Conservation (phyloP, 2,797 vertebrate species). For the Spatula clypeata region DNA sequence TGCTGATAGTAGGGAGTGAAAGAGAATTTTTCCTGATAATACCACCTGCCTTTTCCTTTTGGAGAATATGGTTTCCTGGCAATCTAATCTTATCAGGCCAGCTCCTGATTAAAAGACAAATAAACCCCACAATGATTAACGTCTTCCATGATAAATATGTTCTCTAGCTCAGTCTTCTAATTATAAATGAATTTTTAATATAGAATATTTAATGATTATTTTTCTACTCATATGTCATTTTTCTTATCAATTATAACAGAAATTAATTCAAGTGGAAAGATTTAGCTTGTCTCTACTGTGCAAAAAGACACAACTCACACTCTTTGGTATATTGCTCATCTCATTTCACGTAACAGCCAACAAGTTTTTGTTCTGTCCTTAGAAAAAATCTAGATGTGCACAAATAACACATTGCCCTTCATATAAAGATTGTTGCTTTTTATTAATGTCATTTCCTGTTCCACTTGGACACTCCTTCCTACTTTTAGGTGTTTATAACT, state of each 20-base stretch:
- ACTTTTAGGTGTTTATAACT: not conserved
- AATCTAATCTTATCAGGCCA: slow-evolving; percentile 11
- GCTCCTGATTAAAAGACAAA: slow-evolving; percentile 56
- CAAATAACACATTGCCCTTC: not conserved
- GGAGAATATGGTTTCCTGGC: slow-evolving; percentile 14
- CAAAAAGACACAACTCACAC: slow-evolving; percentile 38
- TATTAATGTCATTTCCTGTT: not conserved
- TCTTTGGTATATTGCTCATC: not conserved
- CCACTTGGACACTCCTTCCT: not conserved
- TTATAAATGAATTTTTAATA: slow-evolving; percentile 45
- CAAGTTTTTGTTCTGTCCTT: not conserved
- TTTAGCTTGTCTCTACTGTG: slow-evolving; percentile 34
- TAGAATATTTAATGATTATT: slow-evolving; percentile 40
- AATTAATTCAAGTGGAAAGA: slow-evolving; percentile 32
- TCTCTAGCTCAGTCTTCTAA: slow-evolving; percentile 47
- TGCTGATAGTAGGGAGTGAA: slow-evolving; percentile 5
- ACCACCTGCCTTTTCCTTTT: slow-evolving; percentile 48
- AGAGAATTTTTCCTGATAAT: slow-evolving; percentile 37
- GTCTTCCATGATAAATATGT: slow-evolving; percentile 19
- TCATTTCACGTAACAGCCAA: not conserved
- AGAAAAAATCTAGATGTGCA: not conserved
- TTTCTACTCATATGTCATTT: not conserved
- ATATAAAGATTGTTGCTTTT: not conserved
- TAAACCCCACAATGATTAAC: not conserved
- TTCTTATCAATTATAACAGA: slow-evolving; percentile 50